Percentiles rank a stretch among this genome's conserved stretches.
Conservation (phyloP, 2,888 invertebrate species). For the Vanessa cardui region DNA sequence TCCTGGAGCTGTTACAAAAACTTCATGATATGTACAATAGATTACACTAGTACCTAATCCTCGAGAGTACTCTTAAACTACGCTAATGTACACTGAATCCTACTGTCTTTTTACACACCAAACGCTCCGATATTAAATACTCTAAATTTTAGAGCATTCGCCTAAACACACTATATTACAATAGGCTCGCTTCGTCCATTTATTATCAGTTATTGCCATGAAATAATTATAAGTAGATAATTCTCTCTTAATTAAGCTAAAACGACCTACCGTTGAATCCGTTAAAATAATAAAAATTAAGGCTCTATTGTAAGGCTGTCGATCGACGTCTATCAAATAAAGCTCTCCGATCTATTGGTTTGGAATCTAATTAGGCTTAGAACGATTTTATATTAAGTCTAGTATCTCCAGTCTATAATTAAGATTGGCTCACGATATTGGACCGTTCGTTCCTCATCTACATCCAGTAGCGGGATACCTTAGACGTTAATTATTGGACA, state of each 20-base stretch:
- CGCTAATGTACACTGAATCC: slow-evolving; percentile 60
- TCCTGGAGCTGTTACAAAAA: slow-evolving; percentile 53
- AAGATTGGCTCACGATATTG: slow-evolving; percentile 28
- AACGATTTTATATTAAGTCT: slow-evolving; percentile 13
- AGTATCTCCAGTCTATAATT: slow-evolving; percentile 14
- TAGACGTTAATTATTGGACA: not conserved
- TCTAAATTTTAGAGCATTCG: slow-evolving; percentile 75
- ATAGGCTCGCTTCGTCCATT: slow-evolving; percentile 26
- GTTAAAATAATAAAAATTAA: slow-evolving; percentile 45
- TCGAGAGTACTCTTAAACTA: slow-evolving; percentile 56
- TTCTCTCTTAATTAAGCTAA: slow-evolving; percentile 18
- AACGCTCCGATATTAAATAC: slow-evolving; percentile 53
- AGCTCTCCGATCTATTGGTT: slow-evolving; percentile 28
- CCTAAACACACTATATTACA: slow-evolving; percentile 45
- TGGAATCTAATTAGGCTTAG: slow-evolving; percentile 31
- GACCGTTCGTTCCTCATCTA: slow-evolving; percentile 17
- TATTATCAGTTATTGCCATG: slow-evolving; percentile 55
- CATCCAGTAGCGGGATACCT: not conserved
- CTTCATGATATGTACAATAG: slow-evolving; percentile 74
- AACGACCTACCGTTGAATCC: slow-evolving; percentile 28
- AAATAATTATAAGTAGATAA: slow-evolving; percentile 51
- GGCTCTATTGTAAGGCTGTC: slow-evolving; percentile 54
- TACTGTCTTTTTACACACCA: slow-evolving; percentile 55
- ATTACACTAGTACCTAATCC: slow-evolving; percentile 48
- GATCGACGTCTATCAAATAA: slow-evolving; percentile 26